These are phyloP conservation scores for Morus bassanus DNA, from an alignment of 2,797 vertebrate genomes.

Conservation along the genomic window DNA sequence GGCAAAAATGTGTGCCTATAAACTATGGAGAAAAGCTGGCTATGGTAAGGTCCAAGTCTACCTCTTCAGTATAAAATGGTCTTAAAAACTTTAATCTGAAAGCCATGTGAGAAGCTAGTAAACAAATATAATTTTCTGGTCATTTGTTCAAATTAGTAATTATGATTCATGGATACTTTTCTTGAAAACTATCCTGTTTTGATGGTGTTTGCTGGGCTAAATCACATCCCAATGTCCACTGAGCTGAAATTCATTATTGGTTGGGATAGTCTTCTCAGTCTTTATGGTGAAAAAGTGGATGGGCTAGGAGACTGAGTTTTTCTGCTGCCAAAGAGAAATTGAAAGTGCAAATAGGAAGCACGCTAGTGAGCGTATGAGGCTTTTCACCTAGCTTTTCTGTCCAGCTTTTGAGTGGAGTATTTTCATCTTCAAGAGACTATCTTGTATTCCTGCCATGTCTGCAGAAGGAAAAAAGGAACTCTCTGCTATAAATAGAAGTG, in stretches of 20 bases:
- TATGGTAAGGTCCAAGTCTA: constrained; percentile 81
- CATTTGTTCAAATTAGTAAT: background rate
- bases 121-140: background rate
- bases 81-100: background rate
- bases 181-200: background rate
- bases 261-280: background rate
- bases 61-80: background rate
- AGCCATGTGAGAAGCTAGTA: background rate
- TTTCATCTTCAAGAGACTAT: background rate
- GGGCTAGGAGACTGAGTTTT: background rate
- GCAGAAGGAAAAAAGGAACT: background rate
- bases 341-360: background rate
- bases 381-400: background rate
- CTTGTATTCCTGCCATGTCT: background rate
- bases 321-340: background rate
- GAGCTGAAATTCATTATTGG: background rate
- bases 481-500: background rate
- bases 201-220: background rate
- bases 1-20: constrained; percentile 80
- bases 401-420: background rate
- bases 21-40: constrained; percentile 93
- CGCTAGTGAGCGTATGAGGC: rapidly evolving
- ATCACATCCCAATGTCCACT: background rate
- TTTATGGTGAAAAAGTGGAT: background rate
- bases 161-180: background rate